phyloP scores from a whole-genome alignment of 35 echinoderm and acorn worm genomes.

The Hemicentrotus pulcherrimus region DNA sequence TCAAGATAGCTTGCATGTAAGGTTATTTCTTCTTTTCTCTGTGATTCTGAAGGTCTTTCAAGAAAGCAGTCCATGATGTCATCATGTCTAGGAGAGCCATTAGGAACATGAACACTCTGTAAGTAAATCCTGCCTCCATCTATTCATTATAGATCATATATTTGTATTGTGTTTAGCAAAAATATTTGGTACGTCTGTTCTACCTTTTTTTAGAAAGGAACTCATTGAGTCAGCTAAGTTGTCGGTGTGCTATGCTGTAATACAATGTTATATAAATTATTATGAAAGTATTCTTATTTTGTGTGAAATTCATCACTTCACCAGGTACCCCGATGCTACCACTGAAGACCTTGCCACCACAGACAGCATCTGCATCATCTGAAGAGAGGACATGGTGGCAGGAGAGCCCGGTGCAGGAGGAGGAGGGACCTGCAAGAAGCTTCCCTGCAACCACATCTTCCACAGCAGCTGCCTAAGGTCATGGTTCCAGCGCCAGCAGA shows the following conservation, averaged over 20 bases:
- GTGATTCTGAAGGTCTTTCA: constrained; percentile 72
- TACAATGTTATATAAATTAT: too few relatives aligned
- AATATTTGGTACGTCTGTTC: too few relatives aligned
- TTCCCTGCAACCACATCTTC: constrained; percentile 98
- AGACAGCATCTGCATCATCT: constrained; percentile 98
- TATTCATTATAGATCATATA: background rate
- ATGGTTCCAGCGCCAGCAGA: constrained; percentile 99
- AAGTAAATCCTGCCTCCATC: constrained; percentile 49
- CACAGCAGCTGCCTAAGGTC: constrained; percentile 94
- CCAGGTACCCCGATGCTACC: constrained; percentile 96
- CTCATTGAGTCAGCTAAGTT: too few relatives aligned
- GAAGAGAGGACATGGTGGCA: constrained; percentile 94
- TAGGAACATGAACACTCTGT: constrained; percentile 99
- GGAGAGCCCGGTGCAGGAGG: constrained; percentile 30
- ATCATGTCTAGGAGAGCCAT: constrained; percentile 99
- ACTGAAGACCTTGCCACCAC: constrained; percentile 83
- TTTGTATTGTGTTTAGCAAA: too few relatives aligned
- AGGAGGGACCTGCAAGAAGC: constrained; percentile 82
- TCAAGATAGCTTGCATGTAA: too few relatives aligned
- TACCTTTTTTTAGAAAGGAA: too few relatives aligned
- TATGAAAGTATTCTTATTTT: background rate
- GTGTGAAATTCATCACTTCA: background rate
- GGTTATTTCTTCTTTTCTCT: background rate
- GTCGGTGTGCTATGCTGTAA: too few relatives aligned
- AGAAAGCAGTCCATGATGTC: constrained; percentile 98